These are phyloP conservation scores for Borostomias antarcticus DNA, from an alignment of 2,797 vertebrate genomes.

Conservation along the genomic window DNA sequence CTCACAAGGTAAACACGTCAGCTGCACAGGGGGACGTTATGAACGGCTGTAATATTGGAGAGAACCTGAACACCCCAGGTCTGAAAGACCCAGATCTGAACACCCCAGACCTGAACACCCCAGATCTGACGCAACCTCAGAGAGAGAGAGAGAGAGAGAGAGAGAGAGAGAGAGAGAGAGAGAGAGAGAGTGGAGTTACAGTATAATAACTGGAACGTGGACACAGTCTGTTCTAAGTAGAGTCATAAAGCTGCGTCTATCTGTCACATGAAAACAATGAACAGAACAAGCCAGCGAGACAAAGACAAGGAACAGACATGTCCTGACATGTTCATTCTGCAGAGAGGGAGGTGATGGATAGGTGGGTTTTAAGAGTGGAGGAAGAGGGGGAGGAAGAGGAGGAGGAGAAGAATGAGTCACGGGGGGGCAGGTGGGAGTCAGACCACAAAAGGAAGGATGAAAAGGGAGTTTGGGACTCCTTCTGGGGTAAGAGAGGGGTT, in stretches of 20 bases:
- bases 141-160: too few relatives aligned
- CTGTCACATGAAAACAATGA: too few relatives aligned
- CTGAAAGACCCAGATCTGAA: too few relatives aligned
- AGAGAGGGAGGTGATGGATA: background rate
- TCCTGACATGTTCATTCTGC: background rate
- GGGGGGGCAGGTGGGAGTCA: background rate
- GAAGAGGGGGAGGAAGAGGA: background rate
- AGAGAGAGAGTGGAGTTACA: too few relatives aligned
- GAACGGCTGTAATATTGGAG: slow-evolving; percentile 19
- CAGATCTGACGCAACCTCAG: too few relatives aligned
- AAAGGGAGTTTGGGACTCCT: background rate
- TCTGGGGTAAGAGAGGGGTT: too few relatives aligned
- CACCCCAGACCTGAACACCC: too few relatives aligned
- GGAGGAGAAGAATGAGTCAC: background rate
- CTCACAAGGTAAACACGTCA: slow-evolving; percentile 30
- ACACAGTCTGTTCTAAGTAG: background rate
- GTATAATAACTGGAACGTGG: background rate
- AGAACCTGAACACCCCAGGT: background rate
- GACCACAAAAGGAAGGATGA: slow-evolving; percentile 1
- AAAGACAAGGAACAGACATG: background rate
- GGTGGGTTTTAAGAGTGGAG: background rate
- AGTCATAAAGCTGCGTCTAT: background rate
- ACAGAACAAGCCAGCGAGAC: background rate
- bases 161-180: too few relatives aligned
- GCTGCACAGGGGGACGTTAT: slow-evolving; percentile 8